Evolutionary conservation across 2,888 invertebrate genomes (phyloP), one percentile per base, ranked within the genome.

Genomic region (Eurytoma californica): DNA sequence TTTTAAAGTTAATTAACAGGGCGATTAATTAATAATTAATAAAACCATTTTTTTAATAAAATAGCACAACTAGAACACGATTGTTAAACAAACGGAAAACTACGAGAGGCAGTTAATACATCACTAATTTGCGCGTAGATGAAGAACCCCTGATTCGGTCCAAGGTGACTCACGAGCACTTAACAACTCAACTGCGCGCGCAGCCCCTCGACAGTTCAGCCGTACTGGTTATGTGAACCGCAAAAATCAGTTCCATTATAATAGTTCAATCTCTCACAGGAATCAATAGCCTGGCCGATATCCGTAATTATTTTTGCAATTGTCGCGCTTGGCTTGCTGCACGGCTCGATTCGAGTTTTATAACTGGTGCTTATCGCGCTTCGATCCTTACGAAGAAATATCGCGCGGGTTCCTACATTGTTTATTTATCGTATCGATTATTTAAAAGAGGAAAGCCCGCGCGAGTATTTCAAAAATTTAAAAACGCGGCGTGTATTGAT

Each of bases 141-240:
- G 77, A 83, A 83, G 84, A 83, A 83, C 82, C 84, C 82, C 83
- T 87, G 86, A 77, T 82, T 83, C 79, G 82, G 85, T 86, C 84
- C 87, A 86, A 87, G 86, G 87, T 87, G 88, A 88, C 86, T 87
- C 88, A 88, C 83, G 82, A 84, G 84, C 85, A 87, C 87, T 88
- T 86, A 83, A 83, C 83, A 84, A 86, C 84, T 86, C 86, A 86
- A 86, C 86, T 87, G 85, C 84, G 87, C 86, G 87, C 84, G 84
- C 86, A 86, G 86, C 85, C 86, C 86, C 85, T 86, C 87, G 83
- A 87, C 86, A 86, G 85, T 83, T 86, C 84, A 84, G 84, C 85
- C 85, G 84, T 83, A 83, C 84, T 87, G 84, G 87, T 88, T 86
- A 88, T 86, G 86, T 85, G 87, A 86, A 87, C 87, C 87, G 86